Evolutionary conservation across 1,140 invertebrate genomes (phyloP).

Genomic region (Caenorhabditis remanei): DNA sequence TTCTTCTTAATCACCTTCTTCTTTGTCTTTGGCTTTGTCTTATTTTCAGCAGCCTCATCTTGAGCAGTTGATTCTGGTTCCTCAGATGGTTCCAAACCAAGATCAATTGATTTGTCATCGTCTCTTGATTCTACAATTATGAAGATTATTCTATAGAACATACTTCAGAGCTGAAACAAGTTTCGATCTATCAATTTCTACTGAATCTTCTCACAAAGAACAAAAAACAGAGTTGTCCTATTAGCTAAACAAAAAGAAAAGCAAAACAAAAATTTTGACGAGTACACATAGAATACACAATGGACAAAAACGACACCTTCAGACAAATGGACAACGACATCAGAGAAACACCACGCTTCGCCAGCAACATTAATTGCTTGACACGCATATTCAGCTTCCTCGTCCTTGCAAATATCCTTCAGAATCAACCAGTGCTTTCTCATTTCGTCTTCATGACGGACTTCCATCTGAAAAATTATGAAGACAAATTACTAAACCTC

Average conservation of each 20-base stretch:
- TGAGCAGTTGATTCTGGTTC: not conserved
- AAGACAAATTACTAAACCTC: not conserved
- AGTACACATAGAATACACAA: not conserved
- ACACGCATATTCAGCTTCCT: slow-evolving; percentile 62
- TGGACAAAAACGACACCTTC: slow-evolving; percentile 57
- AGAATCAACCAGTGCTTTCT: slow-evolving; percentile 57
- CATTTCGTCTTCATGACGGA: slow-evolving; percentile 55
- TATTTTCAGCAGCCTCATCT: slow-evolving; percentile 3
- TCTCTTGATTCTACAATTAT: slow-evolving; percentile 23
- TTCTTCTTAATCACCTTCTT: slow-evolving; percentile 58
- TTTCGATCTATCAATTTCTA: not conserved
- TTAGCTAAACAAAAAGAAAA: too few species aligned
- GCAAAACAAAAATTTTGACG: too few species aligned
- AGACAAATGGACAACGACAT: slow-evolving; percentile 60
- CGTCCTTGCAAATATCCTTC: slow-evolving; percentile 56
- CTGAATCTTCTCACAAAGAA: slow-evolving; percentile 5
- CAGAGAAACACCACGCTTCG: slow-evolving; percentile 65
- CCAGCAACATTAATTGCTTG: slow-evolving; percentile 62
- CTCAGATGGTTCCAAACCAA: not conserved
- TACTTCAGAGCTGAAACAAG: not conserved
- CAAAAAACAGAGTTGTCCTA: not conserved
- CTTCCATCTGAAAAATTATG: slow-evolving; percentile 54
- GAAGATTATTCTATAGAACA: too few species aligned
- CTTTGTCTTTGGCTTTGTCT: slow-evolving; percentile 23
- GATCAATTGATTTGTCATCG: slow-evolving; percentile 45